Evolutionary conservation across 2,888 invertebrate genomes (phyloP).

Genomic region (Notodonta dromedarius): DNA sequence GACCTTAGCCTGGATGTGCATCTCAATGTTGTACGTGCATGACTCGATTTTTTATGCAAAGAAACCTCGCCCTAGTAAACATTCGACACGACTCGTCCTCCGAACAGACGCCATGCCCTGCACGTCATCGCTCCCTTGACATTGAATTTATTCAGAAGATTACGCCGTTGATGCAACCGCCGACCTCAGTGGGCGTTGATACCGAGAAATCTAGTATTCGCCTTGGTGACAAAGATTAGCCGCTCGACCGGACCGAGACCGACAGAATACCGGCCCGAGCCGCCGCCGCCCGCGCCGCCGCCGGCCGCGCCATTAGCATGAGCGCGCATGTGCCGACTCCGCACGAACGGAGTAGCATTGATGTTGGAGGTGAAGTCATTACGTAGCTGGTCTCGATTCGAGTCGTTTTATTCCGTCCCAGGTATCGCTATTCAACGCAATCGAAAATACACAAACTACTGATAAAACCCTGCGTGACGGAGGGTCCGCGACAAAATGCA

Average conservation of each 20-base stretch:
- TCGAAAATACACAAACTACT: constrained; percentile 19
- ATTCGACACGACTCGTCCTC: constrained; percentile 49
- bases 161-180: constrained; percentile 33
- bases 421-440: constrained; percentile 12
- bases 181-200: constrained; percentile 20
- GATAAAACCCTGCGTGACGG: constrained; percentile 47
- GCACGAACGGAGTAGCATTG: constrained; percentile 26
- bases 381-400: constrained; percentile 16
- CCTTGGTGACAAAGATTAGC: constrained; percentile 20
- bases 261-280: neutral
- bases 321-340: constrained; percentile 22
- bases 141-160: constrained; percentile 51
- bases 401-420: constrained; percentile 18
- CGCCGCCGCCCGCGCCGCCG: neutral
- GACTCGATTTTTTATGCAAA: constrained; percentile 62
- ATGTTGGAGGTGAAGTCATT: constrained; percentile 27
- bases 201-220: constrained; percentile 8
- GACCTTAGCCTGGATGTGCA: constrained; percentile 74
- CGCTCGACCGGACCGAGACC: neutral
- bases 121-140: constrained; percentile 45
- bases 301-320: constrained; percentile 9
- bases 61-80: constrained; percentile 61
- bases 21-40: constrained; percentile 57
- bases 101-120: constrained; percentile 30
- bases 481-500: constrained; percentile 48